Evolutionary conservation across 2,113 vertebrate species (phyloP), one percentile per base, ranked within the genome.

Genomic region (Erythrocercus mccallii): DNA sequence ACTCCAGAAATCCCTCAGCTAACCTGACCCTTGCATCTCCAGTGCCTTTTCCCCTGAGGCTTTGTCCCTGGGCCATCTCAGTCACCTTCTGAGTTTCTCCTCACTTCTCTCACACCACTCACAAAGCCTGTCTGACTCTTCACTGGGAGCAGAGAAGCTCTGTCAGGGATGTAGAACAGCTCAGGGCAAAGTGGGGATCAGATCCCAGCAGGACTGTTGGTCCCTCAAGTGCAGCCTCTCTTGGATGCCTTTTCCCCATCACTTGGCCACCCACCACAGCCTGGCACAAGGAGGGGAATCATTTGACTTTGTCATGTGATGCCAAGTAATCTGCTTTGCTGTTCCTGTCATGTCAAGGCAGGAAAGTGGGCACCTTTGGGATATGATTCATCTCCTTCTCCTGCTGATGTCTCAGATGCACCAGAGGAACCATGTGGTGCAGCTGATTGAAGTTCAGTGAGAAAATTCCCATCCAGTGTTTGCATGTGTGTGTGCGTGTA

Each of bases 41-140:
- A 50, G 7, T 27, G 48, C 7, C 33, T 44, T 13, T n/a, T 20
- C 30, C 35, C 5, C 38, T 12, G 0, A 15, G 11, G 31, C 14
- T 68, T 45, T 69, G 28, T 53, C 38, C 8, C 33, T 30, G 33
- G 6, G 2, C n/a, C 20, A 45, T 6, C 10, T 7, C 62, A 44
- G 2, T 8, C 33, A n/a, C 24, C 1, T n/a, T n/a, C 19, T 24
- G 7, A 38, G 38, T 38, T 45, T 53, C 28, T 45, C 19, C 12
- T 53, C 47, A 1, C 20, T n/a, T 11, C 1, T 62, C 56, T 62
- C 4, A 11, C 2, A 3, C 19, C 47, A 23, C 9, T 47, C 57
- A 62, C 40, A 70, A 71, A 79, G 48, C 5, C 30, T 10, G 1
- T 40, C 25, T 8, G 1, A 56, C 9, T 10, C 30, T 22, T 42